These are phyloP conservation scores for Cyclura pinguis DNA, from an alignment of 2,797 vertebrate species.

Conservation along the genomic window DNA sequence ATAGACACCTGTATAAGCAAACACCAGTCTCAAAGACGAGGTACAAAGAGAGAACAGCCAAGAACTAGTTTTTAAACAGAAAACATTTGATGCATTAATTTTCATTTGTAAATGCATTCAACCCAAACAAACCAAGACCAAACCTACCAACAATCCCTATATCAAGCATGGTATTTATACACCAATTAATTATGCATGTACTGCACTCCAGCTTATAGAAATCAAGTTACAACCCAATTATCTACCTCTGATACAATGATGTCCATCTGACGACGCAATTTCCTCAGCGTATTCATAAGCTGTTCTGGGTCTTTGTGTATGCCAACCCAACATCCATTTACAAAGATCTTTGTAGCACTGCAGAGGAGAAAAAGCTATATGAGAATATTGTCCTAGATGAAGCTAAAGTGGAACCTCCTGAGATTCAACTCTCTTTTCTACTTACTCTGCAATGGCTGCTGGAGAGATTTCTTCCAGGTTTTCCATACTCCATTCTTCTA, in stretches of 20 bases:
- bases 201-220: background rate
- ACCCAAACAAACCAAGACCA: background rate
- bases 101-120: background rate
- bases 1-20: constrained; percentile 89
- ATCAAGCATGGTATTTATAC: background rate
- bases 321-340: constrained; percentile 99
- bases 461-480: constrained; percentile 99
- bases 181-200: background rate
- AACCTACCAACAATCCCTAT: background rate
- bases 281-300: constrained; percentile 97
- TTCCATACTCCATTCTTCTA: constrained; percentile 99
- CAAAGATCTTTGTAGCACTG: constrained; percentile 98
- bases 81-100: background rate
- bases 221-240: background rate
- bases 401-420: background rate
- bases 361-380: constrained; percentile 37
- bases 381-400: constrained; percentile 8
- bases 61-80: background rate
- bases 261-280: constrained; percentile 97
- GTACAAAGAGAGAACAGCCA: background rate
- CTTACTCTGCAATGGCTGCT: constrained; percentile 98
- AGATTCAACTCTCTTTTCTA: constrained; percentile 40
- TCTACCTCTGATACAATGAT: constrained; percentile 98
- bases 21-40: constrained; percentile 11
- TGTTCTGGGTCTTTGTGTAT: constrained; percentile 99